phyloP scores from a whole-genome alignment of 2,888 invertebrate genomes.

The Pammene fasciana region DNA sequence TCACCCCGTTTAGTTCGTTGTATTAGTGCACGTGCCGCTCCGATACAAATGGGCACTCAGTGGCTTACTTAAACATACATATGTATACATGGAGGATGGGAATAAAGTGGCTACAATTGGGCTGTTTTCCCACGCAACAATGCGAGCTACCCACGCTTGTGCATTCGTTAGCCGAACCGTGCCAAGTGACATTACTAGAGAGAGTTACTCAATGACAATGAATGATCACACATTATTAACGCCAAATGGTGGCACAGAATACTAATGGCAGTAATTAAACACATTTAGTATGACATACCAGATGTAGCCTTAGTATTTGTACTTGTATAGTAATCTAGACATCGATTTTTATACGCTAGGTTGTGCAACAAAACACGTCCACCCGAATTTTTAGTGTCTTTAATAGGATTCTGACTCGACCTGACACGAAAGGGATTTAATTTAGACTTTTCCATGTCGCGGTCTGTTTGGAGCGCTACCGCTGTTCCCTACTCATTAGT shows the following conservation, averaged over 20 bases:
- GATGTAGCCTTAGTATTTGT: neutral
- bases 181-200: conserved; percentile 46
- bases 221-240: conserved; percentile 31
- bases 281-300: neutral
- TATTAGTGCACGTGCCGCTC: conserved; percentile 29
- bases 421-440: conserved; percentile 9
- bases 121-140: conserved; percentile 70
- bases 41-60: conserved; percentile 37
- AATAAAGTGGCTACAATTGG: conserved; percentile 63
- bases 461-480: conserved; percentile 8
- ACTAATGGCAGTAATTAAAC: conserved; percentile 7
- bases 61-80: conserved; percentile 46
- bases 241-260: conserved; percentile 15
- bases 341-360: too few relatives aligned
- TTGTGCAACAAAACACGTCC: too few relatives aligned
- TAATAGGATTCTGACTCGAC: neutral
- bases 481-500: conserved; percentile 21
- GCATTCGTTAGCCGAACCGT: conserved; percentile 54
- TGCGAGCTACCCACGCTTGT: conserved; percentile 60
- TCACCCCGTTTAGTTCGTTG: conserved; percentile 25
- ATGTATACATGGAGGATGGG: conserved; percentile 48
- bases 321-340: too few relatives aligned
- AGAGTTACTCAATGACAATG: conserved; percentile 44
- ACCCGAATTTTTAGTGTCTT: neutral
- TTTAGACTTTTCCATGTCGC: conserved; percentile 15